Evolutionary conservation across 2,888 invertebrate genomes (phyloP).

Genomic region (Volucella zonaria): DNA sequence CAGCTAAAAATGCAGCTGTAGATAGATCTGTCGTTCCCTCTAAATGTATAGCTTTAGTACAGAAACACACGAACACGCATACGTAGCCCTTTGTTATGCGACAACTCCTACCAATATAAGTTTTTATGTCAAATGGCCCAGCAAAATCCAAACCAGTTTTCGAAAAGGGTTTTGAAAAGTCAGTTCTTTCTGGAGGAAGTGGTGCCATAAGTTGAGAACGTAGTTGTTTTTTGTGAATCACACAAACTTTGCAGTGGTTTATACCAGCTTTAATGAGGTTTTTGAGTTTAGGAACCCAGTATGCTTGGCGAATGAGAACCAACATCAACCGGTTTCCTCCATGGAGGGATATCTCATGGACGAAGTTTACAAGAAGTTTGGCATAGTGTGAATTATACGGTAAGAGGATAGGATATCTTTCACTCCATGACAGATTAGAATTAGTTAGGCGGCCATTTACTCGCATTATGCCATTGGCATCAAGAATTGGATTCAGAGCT

Average conservation of each 20-base stretch:
- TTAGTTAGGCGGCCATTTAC: conserved; percentile 41
- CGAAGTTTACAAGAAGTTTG: conserved; percentile 29
- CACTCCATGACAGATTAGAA: conserved; percentile 13
- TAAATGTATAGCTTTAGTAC: too few relatives aligned
- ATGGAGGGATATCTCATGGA: conserved; percentile 47
- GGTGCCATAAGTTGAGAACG: conserved; percentile 25
- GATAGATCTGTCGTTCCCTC: too few relatives aligned
- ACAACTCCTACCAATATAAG: too few relatives aligned
- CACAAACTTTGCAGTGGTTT: conserved; percentile 44
- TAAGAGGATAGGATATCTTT: conserved; percentile 42
- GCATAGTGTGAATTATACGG: conserved; percentile 14
- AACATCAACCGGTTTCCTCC: conserved; percentile 48
- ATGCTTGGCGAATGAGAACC: conserved; percentile 16
- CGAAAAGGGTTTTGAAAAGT: too few relatives aligned
- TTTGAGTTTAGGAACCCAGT: conserved; percentile 40
- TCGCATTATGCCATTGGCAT: conserved; percentile 13
- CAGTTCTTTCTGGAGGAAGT: too few relatives aligned
- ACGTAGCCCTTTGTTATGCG: too few relatives aligned
- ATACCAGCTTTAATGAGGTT: conserved; percentile 3
- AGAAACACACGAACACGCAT: too few relatives aligned
- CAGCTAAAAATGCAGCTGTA: too few relatives aligned
- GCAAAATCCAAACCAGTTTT: too few relatives aligned
- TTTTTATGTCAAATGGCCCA: too few relatives aligned
- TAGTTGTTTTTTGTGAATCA: conserved; percentile 29
- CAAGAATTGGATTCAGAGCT: conserved; percentile 45